Evolutionary conservation across 2,888 invertebrate species (phyloP).

Genomic region (Lumbricus terrestris): DNA sequence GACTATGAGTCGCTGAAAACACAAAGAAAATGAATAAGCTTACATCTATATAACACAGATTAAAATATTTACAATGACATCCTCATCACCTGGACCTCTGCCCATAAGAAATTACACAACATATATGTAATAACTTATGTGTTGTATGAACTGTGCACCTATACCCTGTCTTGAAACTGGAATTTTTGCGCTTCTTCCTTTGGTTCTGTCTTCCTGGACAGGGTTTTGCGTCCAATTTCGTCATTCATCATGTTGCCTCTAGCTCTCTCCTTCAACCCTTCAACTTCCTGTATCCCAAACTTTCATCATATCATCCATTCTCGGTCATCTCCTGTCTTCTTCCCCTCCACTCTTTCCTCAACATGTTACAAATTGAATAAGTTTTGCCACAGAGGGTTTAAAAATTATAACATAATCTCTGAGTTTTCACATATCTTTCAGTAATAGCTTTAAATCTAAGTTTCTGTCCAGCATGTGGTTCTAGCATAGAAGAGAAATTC

Average conservation of each 20-base stretch:
- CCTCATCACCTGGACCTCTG: not conserved
- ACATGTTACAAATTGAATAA: not conserved
- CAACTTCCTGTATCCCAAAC: too few species aligned
- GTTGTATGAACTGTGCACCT: not conserved
- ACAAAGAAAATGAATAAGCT: too few species aligned
- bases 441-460: not conserved
- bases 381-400: too few species aligned
- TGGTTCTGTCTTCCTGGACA: too few species aligned
- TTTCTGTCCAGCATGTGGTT: not conserved
- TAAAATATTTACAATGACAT: not conserved
- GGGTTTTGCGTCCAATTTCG: too few species aligned
- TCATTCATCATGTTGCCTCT: too few species aligned
- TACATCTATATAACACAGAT: not conserved
- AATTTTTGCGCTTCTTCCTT: too few species aligned
- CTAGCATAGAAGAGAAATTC: not conserved
- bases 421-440: not conserved
- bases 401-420: not conserved
- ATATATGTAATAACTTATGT: not conserved
- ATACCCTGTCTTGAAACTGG: too few species aligned
- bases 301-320: too few species aligned
- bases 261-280: too few species aligned
- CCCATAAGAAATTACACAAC: not conserved
- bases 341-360: too few species aligned
- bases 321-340: too few species aligned
- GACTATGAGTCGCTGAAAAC: slow-evolving; percentile 52